These are phyloP conservation scores for Chionis minor DNA, from an alignment of 2,113 vertebrate species.

Conservation along the genomic window DNA sequence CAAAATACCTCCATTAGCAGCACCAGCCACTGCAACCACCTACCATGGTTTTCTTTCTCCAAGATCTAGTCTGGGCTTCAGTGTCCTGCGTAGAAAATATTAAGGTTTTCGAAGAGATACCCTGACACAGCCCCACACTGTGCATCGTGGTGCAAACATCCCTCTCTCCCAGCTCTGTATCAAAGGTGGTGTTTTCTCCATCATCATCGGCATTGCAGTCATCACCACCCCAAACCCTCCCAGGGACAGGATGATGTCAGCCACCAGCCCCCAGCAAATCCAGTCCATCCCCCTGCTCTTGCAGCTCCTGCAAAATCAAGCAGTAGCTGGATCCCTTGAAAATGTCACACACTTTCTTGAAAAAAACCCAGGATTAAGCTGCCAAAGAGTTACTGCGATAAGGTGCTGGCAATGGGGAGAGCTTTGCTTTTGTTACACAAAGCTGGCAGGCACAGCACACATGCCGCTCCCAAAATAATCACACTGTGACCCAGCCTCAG, in stretches of 20 bases:
- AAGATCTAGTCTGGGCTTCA: background rate
- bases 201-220: background rate
- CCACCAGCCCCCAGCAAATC: background rate
- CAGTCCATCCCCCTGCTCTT: rapidly evolving
- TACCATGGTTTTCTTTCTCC: background rate
- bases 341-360: background rate
- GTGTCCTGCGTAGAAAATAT: background rate
- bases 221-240: background rate
- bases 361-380: background rate
- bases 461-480: background rate
- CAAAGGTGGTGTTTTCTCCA: background rate
- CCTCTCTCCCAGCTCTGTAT: background rate
- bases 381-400: background rate
- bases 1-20: background rate
- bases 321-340: background rate
- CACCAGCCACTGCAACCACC: background rate
- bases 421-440: background rate
- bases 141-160: background rate
- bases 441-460: background rate
- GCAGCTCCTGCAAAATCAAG: background rate
- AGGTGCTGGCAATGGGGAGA: background rate
- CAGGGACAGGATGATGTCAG: background rate
- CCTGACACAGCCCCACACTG: background rate
- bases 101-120: background rate
- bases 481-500: background rate